phyloP scores from a whole-genome alignment of 1,140 invertebrate genomes.

The Drosophila rhopaloa region DNA sequence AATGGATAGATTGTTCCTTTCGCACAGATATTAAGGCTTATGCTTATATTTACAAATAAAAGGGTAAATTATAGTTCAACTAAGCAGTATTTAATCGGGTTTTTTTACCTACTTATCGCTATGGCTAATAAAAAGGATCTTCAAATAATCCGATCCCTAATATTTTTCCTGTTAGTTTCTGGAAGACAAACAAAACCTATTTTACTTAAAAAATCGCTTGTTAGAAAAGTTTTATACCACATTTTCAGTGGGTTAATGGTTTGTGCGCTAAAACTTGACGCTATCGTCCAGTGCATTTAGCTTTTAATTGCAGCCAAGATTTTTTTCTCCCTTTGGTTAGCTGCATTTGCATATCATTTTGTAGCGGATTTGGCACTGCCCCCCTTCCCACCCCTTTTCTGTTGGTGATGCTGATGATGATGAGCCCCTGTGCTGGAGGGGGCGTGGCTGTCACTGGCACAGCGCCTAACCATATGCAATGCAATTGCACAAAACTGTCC shows the following conservation, averaged over 20 bases:
- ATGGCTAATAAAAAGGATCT: no score
- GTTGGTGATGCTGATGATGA: constrained; percentile 39
- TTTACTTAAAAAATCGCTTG: background rate
- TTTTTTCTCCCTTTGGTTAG: constrained; percentile 41
- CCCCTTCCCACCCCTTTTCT: background rate
- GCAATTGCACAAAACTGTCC: constrained; percentile 80
- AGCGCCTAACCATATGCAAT: constrained; percentile 77
- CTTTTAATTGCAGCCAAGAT: constrained; percentile 77
- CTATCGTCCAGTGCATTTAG: constrained; percentile 74
- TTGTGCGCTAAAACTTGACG: constrained; percentile 44
- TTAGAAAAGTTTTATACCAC: background rate
- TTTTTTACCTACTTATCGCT: no score
- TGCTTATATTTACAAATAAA: no score
- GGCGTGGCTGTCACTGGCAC: constrained; percentile 65
- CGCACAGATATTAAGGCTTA: no score
- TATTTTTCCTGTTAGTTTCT: background rate
- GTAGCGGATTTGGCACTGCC: constrained; percentile 47
- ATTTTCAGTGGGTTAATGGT: constrained; percentile 59
- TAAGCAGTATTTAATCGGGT: no score
- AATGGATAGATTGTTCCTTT: no score
- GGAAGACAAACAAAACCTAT: background rate
- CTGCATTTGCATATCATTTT: constrained; percentile 79
- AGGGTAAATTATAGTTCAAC: no score
- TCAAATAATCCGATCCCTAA: no score
- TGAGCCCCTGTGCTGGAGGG: constrained; percentile 22